Base-by-base conservation (phyloP, 1,140 invertebrate genomes). In the Penaeus indicus region DNA sequence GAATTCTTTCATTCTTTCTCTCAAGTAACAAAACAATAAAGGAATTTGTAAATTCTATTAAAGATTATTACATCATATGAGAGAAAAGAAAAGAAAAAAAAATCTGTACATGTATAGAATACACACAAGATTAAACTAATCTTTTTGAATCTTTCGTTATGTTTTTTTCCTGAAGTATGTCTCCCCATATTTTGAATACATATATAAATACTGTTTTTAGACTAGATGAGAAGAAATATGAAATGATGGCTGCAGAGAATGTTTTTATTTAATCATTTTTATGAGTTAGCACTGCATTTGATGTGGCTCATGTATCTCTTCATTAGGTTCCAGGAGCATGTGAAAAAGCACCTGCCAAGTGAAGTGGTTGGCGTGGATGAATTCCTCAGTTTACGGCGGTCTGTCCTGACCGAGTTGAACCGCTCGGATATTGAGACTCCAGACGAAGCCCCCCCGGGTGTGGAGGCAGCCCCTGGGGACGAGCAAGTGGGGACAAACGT, bases 261-360 rank as follows among this genome's bases (percentile, higher is more conserved):
- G 38, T 5, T 5, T 5, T 38, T 38, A 3, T 80, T 18, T 42
- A 80, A 1, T 38, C 19, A 5, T 60, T 82, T 0, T 5, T 60
- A n/a, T 82, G 19, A 32, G 19, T 82, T 82, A 0, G 3, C 11
- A 54, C 16, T 63, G 21, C 32, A 22, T 64, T 32, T 86, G 38
- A 67, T 75, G 25, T 42, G 7, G 21, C 63, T 77, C 61, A 61
- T 84, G 86, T 90, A 85, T 87, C 88, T 63, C 69, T 32, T 86
- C 83, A 93, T 80, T 92, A 97, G 97, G 93, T 98, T 98, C 92
- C 96, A 97, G 94, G 96, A 97, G 92, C 96, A 97, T 92, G 95
- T 99, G 25, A 95, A 96, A 90, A 95, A 95, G 64, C 96, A 98
- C 92, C 94, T 96, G 84, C 96, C 97, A 7, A 95, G 96, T 92